These are phyloP conservation scores for Aelia acuminata DNA, from an alignment of 2,888 invertebrate species.

Conservation along the genomic window DNA sequence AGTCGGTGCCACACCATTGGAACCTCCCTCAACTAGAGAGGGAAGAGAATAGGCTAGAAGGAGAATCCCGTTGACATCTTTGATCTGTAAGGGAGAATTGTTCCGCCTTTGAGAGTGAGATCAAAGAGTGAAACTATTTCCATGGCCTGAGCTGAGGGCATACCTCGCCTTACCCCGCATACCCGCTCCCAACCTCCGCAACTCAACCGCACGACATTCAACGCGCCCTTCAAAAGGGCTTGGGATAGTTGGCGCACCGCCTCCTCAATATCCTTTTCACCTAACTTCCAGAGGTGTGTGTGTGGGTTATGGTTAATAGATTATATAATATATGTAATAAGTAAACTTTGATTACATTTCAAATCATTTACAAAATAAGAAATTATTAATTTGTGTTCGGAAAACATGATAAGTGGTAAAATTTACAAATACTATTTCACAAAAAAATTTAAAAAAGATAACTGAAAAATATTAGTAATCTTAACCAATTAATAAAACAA, in stretches of 20 bases:
- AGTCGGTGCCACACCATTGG: not conserved
- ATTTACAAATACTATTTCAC: no score
- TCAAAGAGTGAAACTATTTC: constrained; percentile 48
- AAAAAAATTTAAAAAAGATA: no score
- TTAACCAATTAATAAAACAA: no score
- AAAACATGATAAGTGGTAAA: no score
- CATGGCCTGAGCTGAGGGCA: not conserved
- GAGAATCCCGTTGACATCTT: constrained; percentile 28
- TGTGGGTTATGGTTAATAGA: no score
- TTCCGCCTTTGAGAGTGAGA: constrained; percentile 40
- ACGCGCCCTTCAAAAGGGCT: not conserved
- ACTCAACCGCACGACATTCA: constrained; percentile 31
- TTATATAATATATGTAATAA: no score
- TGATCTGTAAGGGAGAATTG: constrained; percentile 48
- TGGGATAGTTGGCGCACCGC: not conserved
- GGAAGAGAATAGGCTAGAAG: constrained; percentile 10
- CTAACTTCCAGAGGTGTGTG: not conserved
- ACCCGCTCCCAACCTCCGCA: not conserved
- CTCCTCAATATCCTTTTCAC: not conserved
- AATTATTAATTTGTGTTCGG: no score
- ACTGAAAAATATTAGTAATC: no score
- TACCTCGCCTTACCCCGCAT: not conserved
- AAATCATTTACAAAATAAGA: not conserved
- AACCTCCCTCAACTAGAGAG: no score
- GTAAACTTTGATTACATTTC: not conserved